Percentiles rank a stretch among this genome's conserved stretches.
phyloP scores from a whole-genome alignment of 1,140 invertebrate species.

The Agrypnia vestita region DNA sequence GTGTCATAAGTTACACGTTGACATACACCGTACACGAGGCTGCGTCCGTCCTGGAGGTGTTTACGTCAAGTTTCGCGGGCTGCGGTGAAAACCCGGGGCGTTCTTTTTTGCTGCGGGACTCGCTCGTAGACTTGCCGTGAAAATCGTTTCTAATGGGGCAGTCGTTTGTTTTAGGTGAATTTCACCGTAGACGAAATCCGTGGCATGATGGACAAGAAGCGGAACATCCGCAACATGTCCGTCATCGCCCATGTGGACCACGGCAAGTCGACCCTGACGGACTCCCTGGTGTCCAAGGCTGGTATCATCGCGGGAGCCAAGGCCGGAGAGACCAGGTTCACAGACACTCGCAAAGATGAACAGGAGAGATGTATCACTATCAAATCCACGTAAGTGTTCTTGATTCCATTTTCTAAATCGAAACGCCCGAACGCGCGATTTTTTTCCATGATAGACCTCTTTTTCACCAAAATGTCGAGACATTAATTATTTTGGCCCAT shows the following conservation, averaged over 20 bases:
- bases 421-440: no score
- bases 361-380: conserved; percentile 99
- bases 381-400: conserved; percentile 95
- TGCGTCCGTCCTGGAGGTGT: background rate
- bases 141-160: conserved; percentile 2
- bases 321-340: conserved; percentile 99
- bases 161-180: conserved; percentile 89
- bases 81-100: background rate
- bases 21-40: conserved; percentile 37
- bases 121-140: background rate
- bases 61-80: conserved; percentile 46
- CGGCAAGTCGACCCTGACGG: conserved; percentile 99
- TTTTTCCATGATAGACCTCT: no score
- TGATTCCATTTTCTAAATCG: no score
- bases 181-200: conserved; percentile 99
- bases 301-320: conserved; percentile 99
- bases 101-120: no score
- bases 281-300: conserved; percentile 99
- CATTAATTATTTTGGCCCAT: no score
- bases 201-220: conserved; percentile 99
- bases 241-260: conserved; percentile 99
- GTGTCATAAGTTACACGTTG: conserved; percentile 38
- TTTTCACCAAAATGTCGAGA: no score
- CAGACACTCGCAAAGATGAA: conserved; percentile 99
- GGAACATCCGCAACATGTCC: conserved; percentile 99